Conservation (phyloP, 2,797 vertebrate genomes). For the Clamator glandarius region DNA sequence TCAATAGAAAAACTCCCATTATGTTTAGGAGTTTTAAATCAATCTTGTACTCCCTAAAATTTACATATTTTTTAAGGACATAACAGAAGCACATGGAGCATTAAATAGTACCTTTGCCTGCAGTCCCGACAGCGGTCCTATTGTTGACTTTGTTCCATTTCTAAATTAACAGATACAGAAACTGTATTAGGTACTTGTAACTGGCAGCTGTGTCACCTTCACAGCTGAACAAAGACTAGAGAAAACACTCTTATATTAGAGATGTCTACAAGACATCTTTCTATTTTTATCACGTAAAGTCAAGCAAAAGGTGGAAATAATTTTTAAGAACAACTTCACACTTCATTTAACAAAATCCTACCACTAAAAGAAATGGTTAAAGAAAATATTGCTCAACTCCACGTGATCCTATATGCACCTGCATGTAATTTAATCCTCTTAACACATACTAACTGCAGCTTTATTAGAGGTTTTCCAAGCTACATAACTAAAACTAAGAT, state of each 20-base stretch:
- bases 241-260: neutral
- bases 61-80: neutral
- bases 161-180: neutral
- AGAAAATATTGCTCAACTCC: neutral
- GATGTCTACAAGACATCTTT: neutral
- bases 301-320: neutral
- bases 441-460: neutral
- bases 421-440: neutral
- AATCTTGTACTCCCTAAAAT: neutral
- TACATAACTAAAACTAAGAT: neutral
- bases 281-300: neutral
- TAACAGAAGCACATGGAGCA: neutral
- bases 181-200: neutral
- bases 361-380: neutral
- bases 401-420: neutral
- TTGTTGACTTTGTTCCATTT: neutral
- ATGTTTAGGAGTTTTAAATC: neutral
- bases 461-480: neutral
- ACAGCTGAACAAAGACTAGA: neutral
- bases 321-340: neutral
- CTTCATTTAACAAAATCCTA: neutral
- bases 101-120: neutral
- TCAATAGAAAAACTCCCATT: neutral
- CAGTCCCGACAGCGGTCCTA: neutral
- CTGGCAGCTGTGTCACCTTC: neutral